Evolutionary conservation across 1,140 invertebrate species (phyloP).

Genomic region (Anagrus nilaparvatae): DNA sequence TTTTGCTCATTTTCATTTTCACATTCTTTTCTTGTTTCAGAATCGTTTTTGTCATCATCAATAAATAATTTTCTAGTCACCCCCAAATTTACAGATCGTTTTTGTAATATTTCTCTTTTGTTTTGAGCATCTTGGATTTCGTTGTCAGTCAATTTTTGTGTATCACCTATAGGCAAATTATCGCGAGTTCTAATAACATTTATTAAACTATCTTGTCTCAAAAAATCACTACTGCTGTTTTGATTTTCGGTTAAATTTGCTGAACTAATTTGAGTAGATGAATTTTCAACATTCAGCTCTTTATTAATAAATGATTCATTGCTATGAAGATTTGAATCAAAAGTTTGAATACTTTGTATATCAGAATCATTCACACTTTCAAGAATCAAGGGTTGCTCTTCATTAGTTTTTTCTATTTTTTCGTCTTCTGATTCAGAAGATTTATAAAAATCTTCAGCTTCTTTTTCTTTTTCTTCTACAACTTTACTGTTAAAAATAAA

Average conservation of each 20-base stretch:
- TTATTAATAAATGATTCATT: no score
- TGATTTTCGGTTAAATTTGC: no score
- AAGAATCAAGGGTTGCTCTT: constrained; percentile 12
- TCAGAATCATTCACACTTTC: constrained; percentile 5
- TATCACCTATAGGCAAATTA: constrained; percentile 17
- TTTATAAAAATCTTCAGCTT: constrained; percentile 35
- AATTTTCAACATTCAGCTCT: no score
- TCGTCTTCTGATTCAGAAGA: constrained; percentile 35
- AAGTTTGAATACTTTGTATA: neutral
- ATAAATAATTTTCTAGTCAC: constrained; percentile 22
- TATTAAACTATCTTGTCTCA: no score
- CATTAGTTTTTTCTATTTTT: neutral
- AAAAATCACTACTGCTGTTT: no score
- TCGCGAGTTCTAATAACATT: no score
- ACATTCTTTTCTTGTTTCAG: constrained; percentile 9
- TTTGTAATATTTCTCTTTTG: constrained; percentile 16
- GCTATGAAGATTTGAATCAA: constrained; percentile 1
- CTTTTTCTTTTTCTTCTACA: constrained; percentile 35
- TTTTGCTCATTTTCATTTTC: constrained; percentile 7
- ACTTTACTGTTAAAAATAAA: constrained; percentile 23
- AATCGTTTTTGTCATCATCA: constrained; percentile 15
- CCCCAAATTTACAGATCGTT: constrained; percentile 10
- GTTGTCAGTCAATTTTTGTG: constrained; percentile 14
- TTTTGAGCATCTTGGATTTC: constrained; percentile 14
- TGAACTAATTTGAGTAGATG: no score